Conservation (phyloP, 2,797 vertebrate species). For the Dermochelys coriacea region DNA sequence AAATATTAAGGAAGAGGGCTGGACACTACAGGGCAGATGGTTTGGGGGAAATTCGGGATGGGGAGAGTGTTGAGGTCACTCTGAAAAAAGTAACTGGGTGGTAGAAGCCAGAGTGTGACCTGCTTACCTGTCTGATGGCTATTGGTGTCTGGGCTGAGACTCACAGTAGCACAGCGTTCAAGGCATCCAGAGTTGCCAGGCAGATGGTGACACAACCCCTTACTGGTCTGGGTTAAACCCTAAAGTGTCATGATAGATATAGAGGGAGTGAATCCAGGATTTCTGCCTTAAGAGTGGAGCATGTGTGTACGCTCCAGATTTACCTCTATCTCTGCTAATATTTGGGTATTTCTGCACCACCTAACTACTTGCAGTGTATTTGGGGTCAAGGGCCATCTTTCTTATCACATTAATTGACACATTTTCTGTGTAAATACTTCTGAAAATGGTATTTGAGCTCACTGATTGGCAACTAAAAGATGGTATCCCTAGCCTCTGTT, state of each 20-base stretch:
- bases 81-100: background rate
- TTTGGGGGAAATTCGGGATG: background rate
- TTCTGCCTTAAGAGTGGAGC: background rate
- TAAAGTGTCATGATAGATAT: background rate
- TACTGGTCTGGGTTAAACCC: background rate
- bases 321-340: background rate
- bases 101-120: background rate
- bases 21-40: background rate
- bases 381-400: background rate
- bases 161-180: background rate
- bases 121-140: background rate
- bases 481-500: too few relatives aligned
- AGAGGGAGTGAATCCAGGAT: background rate
- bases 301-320: background rate
- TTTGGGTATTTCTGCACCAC: background rate
- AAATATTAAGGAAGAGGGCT: background rate
- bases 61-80: background rate
- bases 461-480: background rate
- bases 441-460: background rate
- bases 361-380: background rate
- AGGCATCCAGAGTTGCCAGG: background rate
- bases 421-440: background rate
- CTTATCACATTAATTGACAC: background rate
- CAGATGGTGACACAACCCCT: background rate
- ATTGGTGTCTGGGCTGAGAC: background rate